Conservation (phyloP, 2,888 invertebrate species). For the Ganaspis brasiliensis region DNA sequence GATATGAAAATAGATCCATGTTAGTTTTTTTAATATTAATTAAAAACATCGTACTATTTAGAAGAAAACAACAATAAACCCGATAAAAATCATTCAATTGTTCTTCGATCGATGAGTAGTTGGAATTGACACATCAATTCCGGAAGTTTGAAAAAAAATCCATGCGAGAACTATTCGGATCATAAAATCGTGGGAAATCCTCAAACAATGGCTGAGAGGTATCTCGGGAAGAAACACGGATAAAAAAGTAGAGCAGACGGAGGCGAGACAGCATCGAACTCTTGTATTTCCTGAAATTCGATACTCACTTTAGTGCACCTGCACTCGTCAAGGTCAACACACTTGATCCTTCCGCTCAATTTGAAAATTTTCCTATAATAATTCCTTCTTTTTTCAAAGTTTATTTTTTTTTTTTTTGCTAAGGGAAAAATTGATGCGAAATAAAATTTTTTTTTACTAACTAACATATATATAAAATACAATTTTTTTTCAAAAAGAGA, state of each 20-base stretch:
- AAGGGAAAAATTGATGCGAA: no score
- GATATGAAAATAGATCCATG: no score
- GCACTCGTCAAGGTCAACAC: conserved; percentile 11
- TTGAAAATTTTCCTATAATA: not conserved
- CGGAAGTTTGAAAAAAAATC: conserved; percentile 28
- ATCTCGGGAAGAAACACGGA: conserved; percentile 2
- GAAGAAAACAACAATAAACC: conserved; percentile 40
- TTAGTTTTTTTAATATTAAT: no score
- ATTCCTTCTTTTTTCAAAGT: not conserved
- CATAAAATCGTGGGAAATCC: conserved; percentile 43
- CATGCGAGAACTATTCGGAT: conserved; percentile 52
- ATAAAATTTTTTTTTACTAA: no score
- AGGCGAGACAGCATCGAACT: conserved; percentile 23
- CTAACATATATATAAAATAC: no score
- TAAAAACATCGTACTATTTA: no score
- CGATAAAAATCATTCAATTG: conserved; percentile 39
- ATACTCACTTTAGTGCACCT: conserved; percentile 21
- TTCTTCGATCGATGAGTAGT: not conserved
- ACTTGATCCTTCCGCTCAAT: conserved; percentile 1
- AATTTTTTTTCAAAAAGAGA: no score
- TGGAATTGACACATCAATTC: conserved; percentile 15
- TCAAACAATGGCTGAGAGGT: not conserved
- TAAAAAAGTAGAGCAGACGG: conserved; percentile 18
- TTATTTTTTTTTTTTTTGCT: not conserved
- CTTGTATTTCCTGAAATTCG: conserved; percentile 31